Percentiles rank a stretch among this genome's conserved stretches.
Evolutionary conservation across 2,113 vertebrate species (phyloP).

Genomic region (Tamias sibiricus): DNA sequence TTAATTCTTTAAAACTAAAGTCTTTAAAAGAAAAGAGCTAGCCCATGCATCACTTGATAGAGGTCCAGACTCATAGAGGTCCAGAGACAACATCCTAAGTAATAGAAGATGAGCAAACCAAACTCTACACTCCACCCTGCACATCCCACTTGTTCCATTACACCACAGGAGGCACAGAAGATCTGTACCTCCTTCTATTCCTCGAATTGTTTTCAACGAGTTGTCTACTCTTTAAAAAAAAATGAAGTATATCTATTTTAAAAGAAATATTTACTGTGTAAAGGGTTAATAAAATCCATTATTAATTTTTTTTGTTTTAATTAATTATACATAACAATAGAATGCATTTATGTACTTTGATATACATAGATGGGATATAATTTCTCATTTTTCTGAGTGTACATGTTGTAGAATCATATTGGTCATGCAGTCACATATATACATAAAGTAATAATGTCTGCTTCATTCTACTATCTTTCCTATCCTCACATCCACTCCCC

Average conservation of each 20-base stretch:
- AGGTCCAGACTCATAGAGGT: neutral
- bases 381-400: too few species aligned
- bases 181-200: neutral
- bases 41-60: neutral
- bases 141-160: neutral
- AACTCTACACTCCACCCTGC: neutral
- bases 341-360: too few species aligned
- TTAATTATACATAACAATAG: too few species aligned
- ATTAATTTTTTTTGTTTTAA: too few species aligned
- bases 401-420: too few species aligned
- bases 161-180: neutral
- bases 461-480: too few species aligned
- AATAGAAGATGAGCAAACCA: neutral
- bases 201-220: neutral
- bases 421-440: too few species aligned
- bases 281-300: neutral
- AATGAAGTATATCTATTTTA: neutral
- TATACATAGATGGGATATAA: too few species aligned
- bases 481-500: too few species aligned
- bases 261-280: constrained; percentile 19
- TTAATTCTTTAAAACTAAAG: neutral
- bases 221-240: neutral
- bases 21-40: neutral
- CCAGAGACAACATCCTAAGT: neutral
- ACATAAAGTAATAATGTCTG: too few species aligned